Evolutionary conservation across 2,888 invertebrate species (phyloP), one percentile per base, ranked within the genome.

Genomic region (Sipha maydis): DNA sequence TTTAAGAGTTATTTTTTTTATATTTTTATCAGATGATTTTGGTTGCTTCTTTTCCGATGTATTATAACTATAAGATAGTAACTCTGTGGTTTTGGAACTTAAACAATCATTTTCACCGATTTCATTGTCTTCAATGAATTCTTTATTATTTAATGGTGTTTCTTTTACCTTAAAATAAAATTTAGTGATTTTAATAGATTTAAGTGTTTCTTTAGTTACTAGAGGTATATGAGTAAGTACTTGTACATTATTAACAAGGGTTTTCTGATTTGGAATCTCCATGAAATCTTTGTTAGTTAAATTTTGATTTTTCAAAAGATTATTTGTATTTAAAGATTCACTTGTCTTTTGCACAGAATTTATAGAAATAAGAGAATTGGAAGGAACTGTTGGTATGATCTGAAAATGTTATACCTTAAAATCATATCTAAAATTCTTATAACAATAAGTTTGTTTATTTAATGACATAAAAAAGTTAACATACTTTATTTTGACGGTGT

Each of bases 401-500:
- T 88, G 61, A 88, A 88, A 67, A 80, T 80, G 61, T 56, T 38
- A 41, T 8, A n/a, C 5, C 9, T 48, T 9, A 48, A 48, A 48
- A 48, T 48, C 9, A 48, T 8, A 48, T 9, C 48, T 9, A 9
- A 48, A 48, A 9, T 3, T 38, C 9, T 9, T 48, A 25, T 77
- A 69, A 28, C 1, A 31, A 69, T 9, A 2, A 48, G 9, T 11
- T 9, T 48, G 38, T 48, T 48, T 48, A 4, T 48, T 8, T 48
- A 48, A 7, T 31, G 8, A 69, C 5, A 69, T 69, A 69, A 9
- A 48, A 38, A 48, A 31, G 4, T n/a, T 31, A 11, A 71, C 82
- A 14, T 67, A 80, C 88, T 71, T 88, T 88, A 17, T 82, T 80
- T 28, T 88, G 88, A 9, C 88, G 88, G 75, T 88, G 88, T 82